Conservation (phyloP, 2,797 vertebrate species). For the Loris lydekkerianus region DNA sequence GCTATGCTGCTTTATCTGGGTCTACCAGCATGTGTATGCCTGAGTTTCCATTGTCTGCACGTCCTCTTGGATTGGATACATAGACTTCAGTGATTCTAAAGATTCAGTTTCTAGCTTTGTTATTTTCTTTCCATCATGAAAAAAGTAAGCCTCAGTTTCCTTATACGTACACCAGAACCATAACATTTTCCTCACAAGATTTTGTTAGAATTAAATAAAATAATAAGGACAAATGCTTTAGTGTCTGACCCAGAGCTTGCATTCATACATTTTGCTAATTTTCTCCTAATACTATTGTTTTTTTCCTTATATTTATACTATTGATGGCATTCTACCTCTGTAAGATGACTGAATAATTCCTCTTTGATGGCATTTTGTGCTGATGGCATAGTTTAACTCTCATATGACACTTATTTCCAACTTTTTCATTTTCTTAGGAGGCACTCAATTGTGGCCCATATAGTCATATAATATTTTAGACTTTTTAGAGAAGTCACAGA, state of each 20-base stretch:
- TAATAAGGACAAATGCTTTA: neutral
- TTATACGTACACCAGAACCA: neutral
- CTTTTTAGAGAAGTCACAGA: neutral
- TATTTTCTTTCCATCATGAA: neutral
- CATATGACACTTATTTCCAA: constrained; percentile 14
- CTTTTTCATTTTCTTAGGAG: constrained; percentile 53
- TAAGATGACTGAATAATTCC: neutral
- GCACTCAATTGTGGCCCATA: neutral
- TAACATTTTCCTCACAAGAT: neutral
- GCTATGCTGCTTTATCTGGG: neutral
- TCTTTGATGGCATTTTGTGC: neutral
- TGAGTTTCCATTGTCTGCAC: neutral
- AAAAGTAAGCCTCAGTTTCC: neutral
- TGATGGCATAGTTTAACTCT: constrained; percentile 21
- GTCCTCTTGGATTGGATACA: neutral
- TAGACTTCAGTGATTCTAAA: neutral
- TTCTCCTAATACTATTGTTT: neutral
- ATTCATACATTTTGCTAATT: neutral
- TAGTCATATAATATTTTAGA: constrained; percentile 51
- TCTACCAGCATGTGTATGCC: neutral
- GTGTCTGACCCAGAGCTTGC: neutral
- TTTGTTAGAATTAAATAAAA: constrained; percentile 47
- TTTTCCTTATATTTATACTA: neutral
- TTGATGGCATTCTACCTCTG: neutral
- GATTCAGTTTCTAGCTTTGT: neutral